Evolutionary conservation across 2,113 vertebrate species (phyloP), one percentile per base, ranked within the genome.

Genomic region (Podocnemis expansa): DNA sequence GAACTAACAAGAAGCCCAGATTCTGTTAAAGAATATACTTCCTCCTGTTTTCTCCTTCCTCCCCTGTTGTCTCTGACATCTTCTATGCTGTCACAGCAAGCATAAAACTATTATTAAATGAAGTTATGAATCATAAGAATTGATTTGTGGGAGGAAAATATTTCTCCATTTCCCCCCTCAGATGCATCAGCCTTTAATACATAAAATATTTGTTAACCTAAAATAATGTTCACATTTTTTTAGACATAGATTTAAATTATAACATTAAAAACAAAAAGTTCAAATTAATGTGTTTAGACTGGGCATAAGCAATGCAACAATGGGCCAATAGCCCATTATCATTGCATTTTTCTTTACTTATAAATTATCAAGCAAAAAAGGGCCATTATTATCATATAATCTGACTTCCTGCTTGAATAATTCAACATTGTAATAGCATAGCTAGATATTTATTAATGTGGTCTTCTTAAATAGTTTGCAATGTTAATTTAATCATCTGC

Each of bases 261-360:
- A 83, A 29, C 1, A 60, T 12, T 83, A 5, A 82, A 88, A 93
- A 91, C 52, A 83, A 93, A 96, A 80, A 84, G 92, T 58, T 78
- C 63, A 85, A 4, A 85, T 95, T 81, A 21, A 86, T 91, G 19
- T 89, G 41, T 89, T 29, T 96, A 51, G 93, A 84, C 95, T 94
- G 94, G 89, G 75, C 79, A 38, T 91, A 96, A 93, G 52, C 29
- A 88, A 38, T 92, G 95, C 47, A 89, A 29, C 25, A 94, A 29
- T 87, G 95, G 95, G 96, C 95, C 94, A 96, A 85, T 96, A 87
- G 90, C 93, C 92, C 88, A 91, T 91, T 89, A 45, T 2, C 0
- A 45, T 94, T 76, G 78, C 92, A 88, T 95, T 81, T 91, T 96
- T 97, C 96, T 93, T 95, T n/a, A 78, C 91, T 95, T 82, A 96